Evolutionary conservation across 53 echinoderm and acorn worm species (phyloP).

Genomic region (Actinopyga echinites): DNA sequence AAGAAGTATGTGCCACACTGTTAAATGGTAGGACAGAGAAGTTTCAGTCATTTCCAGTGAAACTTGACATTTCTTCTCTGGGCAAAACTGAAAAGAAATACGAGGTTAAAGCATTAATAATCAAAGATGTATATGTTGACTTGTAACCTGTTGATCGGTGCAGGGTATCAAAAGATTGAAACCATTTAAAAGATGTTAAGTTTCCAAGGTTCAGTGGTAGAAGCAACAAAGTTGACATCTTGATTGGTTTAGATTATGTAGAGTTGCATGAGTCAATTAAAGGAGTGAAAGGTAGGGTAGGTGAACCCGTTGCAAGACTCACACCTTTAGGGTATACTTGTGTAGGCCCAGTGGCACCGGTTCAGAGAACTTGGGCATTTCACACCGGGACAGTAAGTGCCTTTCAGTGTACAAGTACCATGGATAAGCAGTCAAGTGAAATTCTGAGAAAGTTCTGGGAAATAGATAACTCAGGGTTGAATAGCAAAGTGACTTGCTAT

Average conservation of each 20-base stretch:
- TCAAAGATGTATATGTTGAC: not conserved
- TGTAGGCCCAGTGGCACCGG: slow-evolving; percentile 3
- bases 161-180: slow-evolving; percentile 11
- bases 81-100: too few relatives aligned
- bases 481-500: not conserved
- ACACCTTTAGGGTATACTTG: slow-evolving; percentile 46
- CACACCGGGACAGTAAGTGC: not conserved
- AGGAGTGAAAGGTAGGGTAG: not conserved
- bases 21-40: too few relatives aligned
- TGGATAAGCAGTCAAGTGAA: not conserved
- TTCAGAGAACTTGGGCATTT: not conserved
- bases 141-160: slow-evolving; percentile 6
- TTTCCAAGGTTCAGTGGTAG: not conserved
- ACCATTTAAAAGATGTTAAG: slow-evolving; percentile 14
- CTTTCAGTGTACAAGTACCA: not conserved
- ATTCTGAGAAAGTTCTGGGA: not conserved
- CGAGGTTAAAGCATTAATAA: not conserved
- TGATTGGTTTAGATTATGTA: slow-evolving; percentile 8
- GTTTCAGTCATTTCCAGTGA: too few relatives aligned
- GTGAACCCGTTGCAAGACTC: slow-evolving; percentile 36
- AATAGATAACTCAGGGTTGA: too few relatives aligned
- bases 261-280: slow-evolving; percentile 1
- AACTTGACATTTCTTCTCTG: too few relatives aligned
- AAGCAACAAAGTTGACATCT: slow-evolving; percentile 24
- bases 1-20: too few relatives aligned